phyloP scores from a whole-genome alignment of 2,113 vertebrate genomes.

The Sigmodon hispidus region DNA sequence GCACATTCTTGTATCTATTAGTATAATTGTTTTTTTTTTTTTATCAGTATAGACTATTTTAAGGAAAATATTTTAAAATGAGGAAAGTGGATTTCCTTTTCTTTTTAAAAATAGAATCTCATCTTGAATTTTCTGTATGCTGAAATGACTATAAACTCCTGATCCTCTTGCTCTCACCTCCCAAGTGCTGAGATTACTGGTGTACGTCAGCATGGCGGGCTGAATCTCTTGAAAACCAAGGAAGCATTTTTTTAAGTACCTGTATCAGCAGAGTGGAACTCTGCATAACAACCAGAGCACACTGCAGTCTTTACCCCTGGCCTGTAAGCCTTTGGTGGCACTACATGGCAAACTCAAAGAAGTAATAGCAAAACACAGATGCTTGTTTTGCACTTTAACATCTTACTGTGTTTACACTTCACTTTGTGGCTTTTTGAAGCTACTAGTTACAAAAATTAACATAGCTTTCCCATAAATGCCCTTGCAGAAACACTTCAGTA shows the following conservation, averaged over 20 bases:
- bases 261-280: conserved; percentile 39
- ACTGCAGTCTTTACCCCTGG: not conserved
- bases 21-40: too few relatives aligned
- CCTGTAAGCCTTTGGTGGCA: conserved; percentile 33
- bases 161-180: not conserved
- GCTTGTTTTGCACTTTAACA: not conserved
- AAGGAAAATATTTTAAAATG: not conserved
- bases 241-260: conserved; percentile 10
- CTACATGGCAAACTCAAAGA: not conserved
- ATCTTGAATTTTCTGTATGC: not conserved
- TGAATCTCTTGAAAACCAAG: not conserved
- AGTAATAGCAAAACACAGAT: conserved; percentile 14
- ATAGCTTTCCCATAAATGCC: not conserved
- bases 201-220: not conserved
- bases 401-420: not conserved
- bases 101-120: not conserved
- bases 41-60: not conserved
- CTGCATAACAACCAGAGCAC: conserved; percentile 4
- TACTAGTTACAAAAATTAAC: not conserved
- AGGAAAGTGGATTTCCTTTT: conserved; percentile 45
- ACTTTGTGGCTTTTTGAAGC: not conserved
- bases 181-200: not conserved
- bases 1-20: not conserved
- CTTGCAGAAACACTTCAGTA: not conserved
- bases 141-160: not conserved